These are phyloP conservation scores for Bombus cullumanus DNA, from an alignment of 1,140 invertebrate species.

Conservation along the genomic window DNA sequence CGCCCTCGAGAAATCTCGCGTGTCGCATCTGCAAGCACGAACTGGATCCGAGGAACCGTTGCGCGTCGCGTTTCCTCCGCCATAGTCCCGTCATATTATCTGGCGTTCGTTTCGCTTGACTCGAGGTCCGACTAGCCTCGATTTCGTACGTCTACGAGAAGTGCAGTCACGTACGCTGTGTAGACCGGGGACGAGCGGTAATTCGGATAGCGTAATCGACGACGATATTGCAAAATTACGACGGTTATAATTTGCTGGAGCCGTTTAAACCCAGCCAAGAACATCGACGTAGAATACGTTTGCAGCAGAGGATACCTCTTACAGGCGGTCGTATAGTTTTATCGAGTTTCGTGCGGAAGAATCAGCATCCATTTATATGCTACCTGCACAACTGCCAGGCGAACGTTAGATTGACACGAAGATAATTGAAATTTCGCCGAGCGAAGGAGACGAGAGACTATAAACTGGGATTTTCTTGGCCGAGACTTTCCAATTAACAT, in stretches of 20 bases:
- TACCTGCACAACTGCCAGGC: not conserved
- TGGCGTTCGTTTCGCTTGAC: no score
- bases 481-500: not conserved
- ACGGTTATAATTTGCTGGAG: not conserved
- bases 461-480: not conserved
- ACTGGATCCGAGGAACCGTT: no score
- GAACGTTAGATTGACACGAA: slow-evolving; percentile 10
- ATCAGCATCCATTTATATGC: slow-evolving; percentile 9
- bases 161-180: slow-evolving; percentile 1
- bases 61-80: not conserved
- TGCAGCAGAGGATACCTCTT: not conserved
- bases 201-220: slow-evolving; percentile 35
- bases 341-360: slow-evolving; percentile 17
- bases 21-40: no score
- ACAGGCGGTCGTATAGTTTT: slow-evolving; percentile 11
- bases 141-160: slow-evolving; percentile 19
- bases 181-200: not conserved
- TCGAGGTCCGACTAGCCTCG: slow-evolving; percentile 7
- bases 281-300: not conserved
- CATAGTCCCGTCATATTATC: no score
- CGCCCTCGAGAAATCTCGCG: not conserved
- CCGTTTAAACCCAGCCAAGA: not conserved
- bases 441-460: not conserved
- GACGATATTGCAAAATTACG: not conserved
- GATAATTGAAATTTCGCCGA: slow-evolving; percentile 11